phyloP scores from a whole-genome alignment of 2,113 vertebrate species.

The Atlantisia rogersi region DNA sequence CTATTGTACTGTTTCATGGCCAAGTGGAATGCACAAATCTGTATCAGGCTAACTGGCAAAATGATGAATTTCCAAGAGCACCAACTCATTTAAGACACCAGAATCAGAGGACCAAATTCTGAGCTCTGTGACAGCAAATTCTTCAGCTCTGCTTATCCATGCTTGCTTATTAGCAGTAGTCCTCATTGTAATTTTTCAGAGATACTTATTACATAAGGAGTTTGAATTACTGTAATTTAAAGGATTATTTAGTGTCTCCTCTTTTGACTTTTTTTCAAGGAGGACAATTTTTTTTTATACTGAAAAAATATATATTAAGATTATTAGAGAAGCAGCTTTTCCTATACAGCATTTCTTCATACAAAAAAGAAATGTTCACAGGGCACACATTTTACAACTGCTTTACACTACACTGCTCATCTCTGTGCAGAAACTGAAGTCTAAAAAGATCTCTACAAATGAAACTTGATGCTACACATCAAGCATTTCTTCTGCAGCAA shows the following conservation, averaged over 20 bases:
- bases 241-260: background rate
- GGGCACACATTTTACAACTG: background rate
- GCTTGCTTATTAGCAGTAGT: background rate
- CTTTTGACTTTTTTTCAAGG: background rate
- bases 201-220: background rate
- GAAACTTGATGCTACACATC: background rate
- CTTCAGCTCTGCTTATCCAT: background rate
- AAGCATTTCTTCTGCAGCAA: background rate
- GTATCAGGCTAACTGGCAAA: background rate
- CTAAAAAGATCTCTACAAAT: background rate
- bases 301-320: background rate
- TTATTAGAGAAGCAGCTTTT: background rate
- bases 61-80: background rate
- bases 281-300: background rate
- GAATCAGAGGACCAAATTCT: background rate
- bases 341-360: background rate
- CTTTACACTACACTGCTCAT: background rate
- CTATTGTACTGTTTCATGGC: background rate
- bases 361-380: background rate
- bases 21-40: background rate
- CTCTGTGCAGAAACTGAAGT: background rate
- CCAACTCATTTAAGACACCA: background rate
- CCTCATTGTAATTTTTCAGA: background rate
- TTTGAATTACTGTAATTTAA: background rate
- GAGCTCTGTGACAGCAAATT: background rate